Percentiles rank a stretch among this genome's conserved stretches.
Conservation (phyloP, 2,797 vertebrate genomes). For the Natrix natrix region DNA sequence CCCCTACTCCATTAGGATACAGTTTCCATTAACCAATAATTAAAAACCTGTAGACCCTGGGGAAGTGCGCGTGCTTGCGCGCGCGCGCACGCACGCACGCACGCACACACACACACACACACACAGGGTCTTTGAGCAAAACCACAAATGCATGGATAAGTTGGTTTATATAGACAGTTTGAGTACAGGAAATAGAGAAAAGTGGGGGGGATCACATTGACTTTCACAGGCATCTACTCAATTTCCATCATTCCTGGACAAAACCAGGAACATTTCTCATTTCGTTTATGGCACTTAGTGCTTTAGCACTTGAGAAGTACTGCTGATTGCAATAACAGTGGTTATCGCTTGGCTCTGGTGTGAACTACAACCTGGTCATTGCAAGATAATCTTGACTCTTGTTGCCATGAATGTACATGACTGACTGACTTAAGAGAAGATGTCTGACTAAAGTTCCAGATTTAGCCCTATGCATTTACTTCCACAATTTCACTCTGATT, state of each 20-base stretch:
- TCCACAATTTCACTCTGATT: neutral
- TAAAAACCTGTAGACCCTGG: neutral
- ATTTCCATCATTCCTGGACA: neutral
- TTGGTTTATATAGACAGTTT: neutral
- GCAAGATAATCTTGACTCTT: neutral
- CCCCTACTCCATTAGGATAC: neutral
- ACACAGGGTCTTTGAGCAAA: neutral
- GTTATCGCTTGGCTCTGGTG: neutral
- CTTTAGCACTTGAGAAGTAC: neutral
- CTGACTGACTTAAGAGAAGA: neutral
- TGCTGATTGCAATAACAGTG: neutral
- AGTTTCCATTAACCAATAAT: neutral
- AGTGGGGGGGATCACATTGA: neutral
- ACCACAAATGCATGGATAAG: neutral
- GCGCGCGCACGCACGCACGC: fast-evolving
- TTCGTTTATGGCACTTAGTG: neutral
- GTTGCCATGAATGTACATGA: neutral
- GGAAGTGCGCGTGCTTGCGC: neutral
- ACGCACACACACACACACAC: neutral
- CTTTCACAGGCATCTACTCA: neutral
- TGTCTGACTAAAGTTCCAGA: neutral
- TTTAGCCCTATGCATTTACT: neutral
- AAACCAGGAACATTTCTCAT: neutral
- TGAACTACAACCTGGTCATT: neutral
- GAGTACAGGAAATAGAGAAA: neutral